phyloP scores from a whole-genome alignment of 2,797 vertebrate genomes.

The Arctocebus calabarensis region DNA sequence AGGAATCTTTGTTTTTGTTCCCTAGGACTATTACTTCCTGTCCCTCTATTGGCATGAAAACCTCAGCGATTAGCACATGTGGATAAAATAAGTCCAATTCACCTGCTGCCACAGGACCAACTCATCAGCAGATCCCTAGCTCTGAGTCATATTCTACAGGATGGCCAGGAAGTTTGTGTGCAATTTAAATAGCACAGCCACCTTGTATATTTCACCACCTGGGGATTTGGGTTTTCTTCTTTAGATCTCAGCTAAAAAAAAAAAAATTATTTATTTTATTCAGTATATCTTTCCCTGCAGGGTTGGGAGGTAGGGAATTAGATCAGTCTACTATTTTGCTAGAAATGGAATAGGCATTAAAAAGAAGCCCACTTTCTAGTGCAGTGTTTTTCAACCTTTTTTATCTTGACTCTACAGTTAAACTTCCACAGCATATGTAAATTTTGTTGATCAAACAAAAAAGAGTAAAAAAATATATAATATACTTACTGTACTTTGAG shows the following conservation, averaged over 20 bases:
- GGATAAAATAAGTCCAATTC: not conserved
- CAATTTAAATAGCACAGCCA: no score
- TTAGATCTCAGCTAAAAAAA: not conserved
- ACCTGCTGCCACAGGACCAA: not conserved
- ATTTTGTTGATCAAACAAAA: no score
- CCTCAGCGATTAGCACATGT: no score
- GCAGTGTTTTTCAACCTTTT: no score
- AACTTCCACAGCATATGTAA: no score
- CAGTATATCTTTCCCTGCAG: not conserved
- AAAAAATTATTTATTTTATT: not conserved
- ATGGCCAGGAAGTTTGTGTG: no score
- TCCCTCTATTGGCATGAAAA: not conserved
- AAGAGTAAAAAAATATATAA: no score
- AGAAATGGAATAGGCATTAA: not conserved
- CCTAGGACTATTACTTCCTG: not conserved
- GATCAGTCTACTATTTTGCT: not conserved
- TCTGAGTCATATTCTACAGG: not conserved
- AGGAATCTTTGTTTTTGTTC: not conserved
- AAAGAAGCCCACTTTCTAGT: not conserved
- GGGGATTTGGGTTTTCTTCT: not conserved
- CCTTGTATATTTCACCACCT: not conserved
- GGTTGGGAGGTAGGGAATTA: not conserved
- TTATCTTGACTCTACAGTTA: no score
- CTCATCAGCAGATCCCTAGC: not conserved
- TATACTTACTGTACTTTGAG: no score